Base-by-base conservation (phyloP, 2,113 vertebrate genomes). In the Malurus cyaneus region DNA sequence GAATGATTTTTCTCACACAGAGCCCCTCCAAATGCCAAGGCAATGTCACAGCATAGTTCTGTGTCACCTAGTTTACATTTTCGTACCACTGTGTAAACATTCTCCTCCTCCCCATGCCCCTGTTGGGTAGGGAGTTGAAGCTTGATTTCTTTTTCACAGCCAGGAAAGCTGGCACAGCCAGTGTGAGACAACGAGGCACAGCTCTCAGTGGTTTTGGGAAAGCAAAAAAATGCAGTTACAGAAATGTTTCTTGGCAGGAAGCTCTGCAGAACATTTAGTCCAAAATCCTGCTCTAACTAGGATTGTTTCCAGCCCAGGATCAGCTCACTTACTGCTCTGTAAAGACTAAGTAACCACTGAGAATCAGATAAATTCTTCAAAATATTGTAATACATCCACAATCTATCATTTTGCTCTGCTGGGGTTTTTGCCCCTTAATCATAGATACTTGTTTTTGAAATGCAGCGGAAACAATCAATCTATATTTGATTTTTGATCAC, bases 401-500 rank as follows among this genome's bases (percentile, higher is more conserved):
- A 7, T 18, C 13, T 72, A 10, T 53, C 1, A 59, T 60, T 96
- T 74, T 29, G 6, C 9, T 42, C 7, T 42, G 9, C 12, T 80
- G 20, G 5, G 36, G 0, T 0, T 0, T 21, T 32, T 60, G 50
- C 9, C 0, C 5, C 4, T 11, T 12, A 49, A 60, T 78, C 29
- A 67, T 6, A 61, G 26, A 13, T 36, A 34, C 2, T 60, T 57
- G 3, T 87, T 91, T 61, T 36, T 17, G 57, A 92, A 92, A 91
- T 57, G 5, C 7, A 39, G 12, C 46, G 18, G 8, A 78, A 83
- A 36, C 1, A 64, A 61, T 28, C 10, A 24, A 18, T 74, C 17
- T 49, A 44, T 88, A 11, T 11, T 76, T 39, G 39, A 39, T 39
- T 39, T 39, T 39, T 39, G 39, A 46, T 8, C 11, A n/a, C 8